Evolutionary conservation across 2,113 vertebrate genomes (phyloP).

Genomic region (Thermophis baileyi): DNA sequence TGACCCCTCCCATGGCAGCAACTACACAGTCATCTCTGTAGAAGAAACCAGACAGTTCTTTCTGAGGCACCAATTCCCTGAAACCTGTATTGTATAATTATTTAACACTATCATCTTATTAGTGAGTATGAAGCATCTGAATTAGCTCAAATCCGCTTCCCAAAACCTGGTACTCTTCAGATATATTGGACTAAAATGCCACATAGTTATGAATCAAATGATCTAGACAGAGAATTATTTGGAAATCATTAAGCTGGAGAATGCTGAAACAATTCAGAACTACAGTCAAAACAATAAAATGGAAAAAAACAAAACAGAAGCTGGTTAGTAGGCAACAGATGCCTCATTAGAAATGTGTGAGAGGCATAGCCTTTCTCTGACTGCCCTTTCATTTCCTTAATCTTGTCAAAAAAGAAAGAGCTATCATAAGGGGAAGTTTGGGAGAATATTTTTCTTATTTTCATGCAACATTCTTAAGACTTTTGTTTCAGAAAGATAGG

Average conservation of each 20-base stretch:
- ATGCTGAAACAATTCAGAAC: neutral
- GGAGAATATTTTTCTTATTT: neutral
- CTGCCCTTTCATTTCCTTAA: neutral
- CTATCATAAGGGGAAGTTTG: too few relatives aligned
- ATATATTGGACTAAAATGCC: neutral
- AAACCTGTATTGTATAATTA: neutral
- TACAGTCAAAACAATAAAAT: neutral
- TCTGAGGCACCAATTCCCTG: neutral
- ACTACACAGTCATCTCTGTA: neutral
- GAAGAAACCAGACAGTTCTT: neutral
- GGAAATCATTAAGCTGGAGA: neutral
- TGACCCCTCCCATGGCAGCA: neutral
- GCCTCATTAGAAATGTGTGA: neutral
- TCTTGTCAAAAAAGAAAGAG: neutral
- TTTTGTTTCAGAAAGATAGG: neutral
- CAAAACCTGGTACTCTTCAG: neutral
- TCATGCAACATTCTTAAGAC: neutral
- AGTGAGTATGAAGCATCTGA: neutral
- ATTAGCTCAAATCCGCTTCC: neutral
- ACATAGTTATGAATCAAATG: neutral
- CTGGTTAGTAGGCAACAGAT: neutral
- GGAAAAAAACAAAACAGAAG: neutral
- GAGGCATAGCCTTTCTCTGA: neutral
- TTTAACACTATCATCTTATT: neutral
- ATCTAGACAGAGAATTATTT: neutral